Base-by-base conservation (phyloP, 2,888 invertebrate species). In the Nemotelus pantherinus region DNA sequence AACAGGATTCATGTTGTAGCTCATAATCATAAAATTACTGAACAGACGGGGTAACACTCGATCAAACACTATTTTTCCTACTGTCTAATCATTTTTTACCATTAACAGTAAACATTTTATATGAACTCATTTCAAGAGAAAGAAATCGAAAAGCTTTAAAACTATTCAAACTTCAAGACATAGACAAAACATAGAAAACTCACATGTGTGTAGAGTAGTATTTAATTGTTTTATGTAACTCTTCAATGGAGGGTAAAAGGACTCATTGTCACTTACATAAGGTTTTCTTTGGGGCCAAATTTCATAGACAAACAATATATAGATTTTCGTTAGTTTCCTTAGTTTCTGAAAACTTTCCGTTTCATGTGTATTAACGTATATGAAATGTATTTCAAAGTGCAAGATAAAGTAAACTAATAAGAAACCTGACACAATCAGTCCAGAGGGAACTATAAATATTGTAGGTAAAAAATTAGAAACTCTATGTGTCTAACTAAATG, bases 1-100 rank as follows among this genome's bases (percentile, higher is more conserved):
- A 68, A 77, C 81, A 39, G 80, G 80, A 77, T 81, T 79, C 77
- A 76, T 82, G 75, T 79, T 81, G 77, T 81, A 81, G 78, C 78
- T 75, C 57, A 65, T 43, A 70, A 64, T 70, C 55, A 48, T 76
- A 7, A 10, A 41, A 39, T 67, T 41, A 47, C 47, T 2, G 45
- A 45, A 53, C 39, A n/a, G 47, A 70, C 10, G 43, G 44, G 25
- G n/a, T 5, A 65, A 68, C 39, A 68, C 9, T 50, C 50, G 50
- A 65, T 3, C 5, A 9, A 6, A 44, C 44, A 65, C 39, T 4
- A 57, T 57, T 57, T 63, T 43, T 63, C 39, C 41, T 53, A 55
- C 25, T 43, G 25, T 71, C 43, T 39, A 25, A 43, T 43, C 3
- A 71, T 55, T 55, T 63, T 63, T 25, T 63, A 63, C 63, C 43